Base-by-base conservation (phyloP, 35 echinoderm and acorn worm genomes). In the Apostichopus japonicus region DNA sequence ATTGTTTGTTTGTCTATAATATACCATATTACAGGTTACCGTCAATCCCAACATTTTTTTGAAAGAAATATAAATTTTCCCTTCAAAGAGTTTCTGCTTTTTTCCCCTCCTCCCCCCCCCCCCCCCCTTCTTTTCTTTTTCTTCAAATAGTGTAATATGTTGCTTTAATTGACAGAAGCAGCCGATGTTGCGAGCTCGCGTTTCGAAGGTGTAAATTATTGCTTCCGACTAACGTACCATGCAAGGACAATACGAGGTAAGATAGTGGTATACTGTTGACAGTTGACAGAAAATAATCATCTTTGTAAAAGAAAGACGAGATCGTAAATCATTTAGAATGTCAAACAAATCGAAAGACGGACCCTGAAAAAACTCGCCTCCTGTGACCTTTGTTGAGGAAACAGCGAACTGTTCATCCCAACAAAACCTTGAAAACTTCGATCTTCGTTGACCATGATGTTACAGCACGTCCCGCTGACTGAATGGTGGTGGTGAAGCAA, bases 211-310 rank as follows among this genome's bases (percentile, higher is more conserved):
- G 81, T 84, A 84, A 84, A 84, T 84, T 84, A 84, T 84, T 84
- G 81, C 81, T 84, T 84, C 81, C 81, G 56, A 84, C 54, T 9
- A 84, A 84, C 24, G 79, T 55, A 59, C 10, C 53, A 61, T 8
- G 57, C 23, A 80, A 27, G 78, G 78, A 80, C 78, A 24, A 27
- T 1, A 80, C 19, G 54, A 80, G 25, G 78, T 80, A 84, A 57
- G 81, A 24, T 19, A 51, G 81, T 84, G 55, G 81, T n/a, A 84
- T 23, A 23, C 54, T 57, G 81, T 21, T 84, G 81, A 84, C 81
- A 84, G 81, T 58, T 84, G 81, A 84, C 81, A 84, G 54, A 57
- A 84, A 84, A 84, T 84, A 84, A 84, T 84, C 81, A 84, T 84
- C 81, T 84, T 84, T 84, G 33, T 84, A 84, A 84, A 84, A 55